Evolutionary conservation across 2,797 vertebrate genomes (phyloP), one percentile per base, ranked within the genome.

Genomic region (Rhynchotus rufescens): DNA sequence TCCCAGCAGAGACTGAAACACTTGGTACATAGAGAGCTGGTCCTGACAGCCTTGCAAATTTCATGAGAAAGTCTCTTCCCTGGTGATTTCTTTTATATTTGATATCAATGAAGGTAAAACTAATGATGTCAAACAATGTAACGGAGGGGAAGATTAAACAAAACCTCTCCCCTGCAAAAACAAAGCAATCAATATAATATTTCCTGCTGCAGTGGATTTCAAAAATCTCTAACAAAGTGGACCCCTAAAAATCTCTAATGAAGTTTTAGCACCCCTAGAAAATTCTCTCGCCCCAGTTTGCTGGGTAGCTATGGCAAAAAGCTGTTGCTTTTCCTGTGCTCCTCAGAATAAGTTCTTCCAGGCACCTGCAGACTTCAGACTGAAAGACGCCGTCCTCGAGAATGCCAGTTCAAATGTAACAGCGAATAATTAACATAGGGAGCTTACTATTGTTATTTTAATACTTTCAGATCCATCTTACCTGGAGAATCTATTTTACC

Each of bases 141-240:
- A 91, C 81, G 92, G 89, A 92, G 93, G 74, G 88, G 94, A 93
- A 96, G 94, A 96, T 95, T 95, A 94, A 94, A 88, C 79, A 95
- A 96, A 96, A 96, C 96, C 92, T 93, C 93, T 94, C 91, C 91
- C 67, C 81, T 91, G 90, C 88, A 93, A 95, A 96, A 96, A 87
- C 91, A 96, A 86, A 92, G 61, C 83, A 84, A 94, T 94, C 95
- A 89, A 96, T 95, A 93, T 79, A 91, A 88, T 88, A 86, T 94
- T 93, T 95, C 72, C 65, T 77, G 49, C 84, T 4, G 23, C 76
- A 86, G 66, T 83, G 82, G 52, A 82, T 94, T 93, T 90, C 89
- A 94, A 89, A 93, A 90, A 80, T 40, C 38, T 62, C 66, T 72
- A 42, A 59, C 17, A 49, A 93, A 84, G 66, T 42, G 40, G 34